Conservation (phyloP, 2,113 vertebrate genomes). For the Grus americana region DNA sequence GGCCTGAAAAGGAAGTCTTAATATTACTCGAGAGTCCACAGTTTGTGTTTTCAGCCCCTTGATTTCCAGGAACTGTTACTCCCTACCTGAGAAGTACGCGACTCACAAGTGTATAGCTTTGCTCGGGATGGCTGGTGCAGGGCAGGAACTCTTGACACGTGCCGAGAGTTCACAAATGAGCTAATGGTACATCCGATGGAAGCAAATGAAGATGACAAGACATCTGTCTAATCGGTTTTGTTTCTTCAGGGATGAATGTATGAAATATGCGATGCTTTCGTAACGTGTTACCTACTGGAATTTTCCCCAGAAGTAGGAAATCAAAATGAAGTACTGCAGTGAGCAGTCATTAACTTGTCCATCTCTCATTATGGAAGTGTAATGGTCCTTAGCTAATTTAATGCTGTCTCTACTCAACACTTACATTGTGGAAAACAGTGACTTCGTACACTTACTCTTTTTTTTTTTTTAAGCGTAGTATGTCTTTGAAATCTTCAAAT, state of each 20-base stretch:
- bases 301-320: background rate
- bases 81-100: background rate
- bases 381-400: background rate
- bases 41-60: background rate
- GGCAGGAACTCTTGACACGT: background rate
- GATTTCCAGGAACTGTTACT: background rate
- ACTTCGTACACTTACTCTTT: background rate
- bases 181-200: background rate
- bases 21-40: background rate
- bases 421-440: background rate
- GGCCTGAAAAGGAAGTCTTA: background rate
- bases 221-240: background rate
- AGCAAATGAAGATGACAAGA: background rate
- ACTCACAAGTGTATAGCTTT: accelerated
- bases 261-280: background rate
- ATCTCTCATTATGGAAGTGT: background rate
- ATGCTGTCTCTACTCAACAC: background rate
- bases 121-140: background rate
- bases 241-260: slow-evolving; percentile 9
- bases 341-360: background rate
- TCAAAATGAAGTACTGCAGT: background rate
- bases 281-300: background rate
- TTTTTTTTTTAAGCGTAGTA: background rate
- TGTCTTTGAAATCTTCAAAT: background rate
- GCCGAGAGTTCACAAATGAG: background rate